Evolutionary conservation across 1,140 invertebrate species (phyloP), one percentile per base, ranked within the genome.

Genomic region (Brachionus angularis): DNA sequence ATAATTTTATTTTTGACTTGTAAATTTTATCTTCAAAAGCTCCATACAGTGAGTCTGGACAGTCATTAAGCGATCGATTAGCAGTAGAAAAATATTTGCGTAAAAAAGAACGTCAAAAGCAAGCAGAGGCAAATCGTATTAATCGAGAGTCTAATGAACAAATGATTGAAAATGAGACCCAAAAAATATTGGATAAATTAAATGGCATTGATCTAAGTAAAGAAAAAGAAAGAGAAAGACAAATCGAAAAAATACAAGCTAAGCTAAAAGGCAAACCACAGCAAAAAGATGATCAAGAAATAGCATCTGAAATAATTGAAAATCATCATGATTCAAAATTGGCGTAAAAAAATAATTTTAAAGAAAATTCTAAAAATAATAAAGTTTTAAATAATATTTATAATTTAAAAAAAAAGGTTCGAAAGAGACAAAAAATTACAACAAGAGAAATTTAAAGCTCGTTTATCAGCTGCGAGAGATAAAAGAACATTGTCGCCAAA

Each of bases 171-270:
- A 25, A 8, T 50, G 62, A 67, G 31, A 67, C 62, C 1, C 42
- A 67, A 49, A 46, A 50, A 67, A 46, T 67, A 46, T 33, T 67
- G 8, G 33, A 14, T 46, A 67, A 50, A 18, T 31, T 67, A 14
- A 67, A 67, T 31, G 47, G 29, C 10, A 67, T 67, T 3, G 62
- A 67, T 34, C 33, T 46, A 16, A 67, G 36, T 27, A 67, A 67
- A 36, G 42, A 67, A 49, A 67, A 67, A 25, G 62, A 67, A 46
- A 46, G 62, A 47, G 29, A 67, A 23, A n/a, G 62, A 29, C 62
- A 67, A 50, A 47, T 31, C n/a, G 62, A 67, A 27, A 67, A 67
- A 50, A 12, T 67, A 1, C 62, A 67, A n/a, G 31, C 42, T 18
- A 67, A 67, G 7, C 42, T 67, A 2, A 49, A 47, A 25, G 21